Evolutionary conservation across 2,888 invertebrate species (phyloP), one percentile per base, ranked within the genome.

Genomic region (Brenthis daphne): DNA sequence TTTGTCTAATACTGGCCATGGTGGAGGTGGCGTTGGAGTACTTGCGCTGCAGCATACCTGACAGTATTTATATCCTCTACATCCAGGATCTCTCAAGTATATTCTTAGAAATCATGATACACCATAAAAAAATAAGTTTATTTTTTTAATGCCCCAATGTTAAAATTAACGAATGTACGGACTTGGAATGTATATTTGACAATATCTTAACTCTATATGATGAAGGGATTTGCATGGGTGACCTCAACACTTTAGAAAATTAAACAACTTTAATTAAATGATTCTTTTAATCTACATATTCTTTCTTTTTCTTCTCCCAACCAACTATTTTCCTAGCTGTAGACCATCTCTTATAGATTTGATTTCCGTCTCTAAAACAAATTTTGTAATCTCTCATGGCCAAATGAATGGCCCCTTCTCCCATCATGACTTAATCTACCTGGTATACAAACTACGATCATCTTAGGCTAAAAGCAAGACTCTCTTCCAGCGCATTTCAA

Each of bases 401-500:
- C 74, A 74, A 51, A 24, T 60, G 14, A 71, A 71, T n/a, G 58
- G 64, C 8, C 58, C 69, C n/a, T 74, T 72, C 16, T 72, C 72
- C 3, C 64, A 72, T 61, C 74, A 74, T 24, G 71, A 74, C 24
- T 48, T 70, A 3, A 64, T 74, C 3, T 74, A 29, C 29, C 29
- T 29, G 29, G 5, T 3, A 29, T 29, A 29, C 29, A 29, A 5
- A 29, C 4, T 4, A 5, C 29, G 3, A 29, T 29, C 29, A 29
- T 64, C 24, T 20, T 73, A 73, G 65, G 33, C 54, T 51, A 74
- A 68, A 60, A 51, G 66, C 50, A 69, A 58, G 60, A 24, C 67
- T 47, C 57, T 70, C n/a, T 20, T 71, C 16, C 72, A 51, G 16
- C 71, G 75, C 12, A 68, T 53, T 75, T 72, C 51, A 56, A 43